A percentile compares a stretch with the other conserved stretches of the same genome.
These are phyloP conservation scores for Tipula lateralis DNA, from an alignment of 2,888 invertebrate genomes.

Conservation along the genomic window DNA sequence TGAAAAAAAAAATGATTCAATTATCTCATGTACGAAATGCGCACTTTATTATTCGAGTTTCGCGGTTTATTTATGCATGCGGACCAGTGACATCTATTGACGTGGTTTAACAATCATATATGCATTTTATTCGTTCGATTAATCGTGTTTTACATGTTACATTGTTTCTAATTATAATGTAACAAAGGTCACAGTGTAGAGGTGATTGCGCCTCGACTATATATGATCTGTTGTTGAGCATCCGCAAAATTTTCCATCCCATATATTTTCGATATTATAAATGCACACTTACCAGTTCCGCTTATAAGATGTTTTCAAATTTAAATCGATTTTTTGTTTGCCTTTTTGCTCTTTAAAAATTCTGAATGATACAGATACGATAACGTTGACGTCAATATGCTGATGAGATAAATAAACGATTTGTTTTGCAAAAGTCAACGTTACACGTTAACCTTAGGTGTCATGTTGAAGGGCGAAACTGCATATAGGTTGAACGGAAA, in stretches of 20 bases:
- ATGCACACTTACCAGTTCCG: too few species aligned
- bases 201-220: background rate
- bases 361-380: background rate
- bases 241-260: too few species aligned
- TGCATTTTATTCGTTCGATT: background rate
- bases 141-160: background rate
- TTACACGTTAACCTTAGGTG: background rate
- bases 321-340: background rate
- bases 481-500: too few species aligned
- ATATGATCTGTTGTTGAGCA: too few species aligned
- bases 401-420: background rate
- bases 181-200: background rate
- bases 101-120: background rate
- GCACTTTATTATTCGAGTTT: background rate
- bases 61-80: background rate
- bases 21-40: background rate
- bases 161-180: background rate
- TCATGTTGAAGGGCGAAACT: too few species aligned
- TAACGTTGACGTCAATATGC: background rate
- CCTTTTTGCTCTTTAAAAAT: background rate
- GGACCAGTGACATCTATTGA: background rate
- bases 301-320: background rate
- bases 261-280: too few species aligned
- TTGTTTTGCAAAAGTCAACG: too few species aligned
- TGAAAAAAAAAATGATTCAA: background rate